Evolutionary conservation across 2,888 invertebrate genomes (phyloP), one percentile per base, ranked within the genome.

Genomic region (Hypolimnas misippus): DNA sequence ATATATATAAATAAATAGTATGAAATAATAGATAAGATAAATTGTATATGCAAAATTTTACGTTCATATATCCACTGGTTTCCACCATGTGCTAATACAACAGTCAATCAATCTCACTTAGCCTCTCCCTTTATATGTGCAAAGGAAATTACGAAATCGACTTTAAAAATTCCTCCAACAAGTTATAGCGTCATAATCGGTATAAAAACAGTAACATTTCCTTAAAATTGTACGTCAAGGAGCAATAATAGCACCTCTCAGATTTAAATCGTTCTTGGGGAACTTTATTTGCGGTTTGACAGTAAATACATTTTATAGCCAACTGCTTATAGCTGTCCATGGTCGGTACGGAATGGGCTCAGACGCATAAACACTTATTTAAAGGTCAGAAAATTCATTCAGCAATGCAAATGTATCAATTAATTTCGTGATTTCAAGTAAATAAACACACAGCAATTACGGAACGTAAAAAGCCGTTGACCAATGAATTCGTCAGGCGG

Each of bases 401-500:
- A 63, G 51, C 25, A 40, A 57, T 54, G 62, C 54, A 57, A 50
- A 56, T 60, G 57, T 63, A 63, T 68, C 62, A 67, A 65, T 70
- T 69, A 70, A 70, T 73, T 73, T 76, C 59, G 72, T 72, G 70
- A 73, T 73, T 70, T 71, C 78, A 82, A 65, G 64, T 68, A 81
- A 83, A 81, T 86, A 87, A 88, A 87, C 67, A 66, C 84, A 83
- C 83, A 83, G 87, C 84, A 91, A 91, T 92, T 91, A 91, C 82
- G 67, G 79, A 71, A 78, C 74, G 84, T 80, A 91, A 92, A 90
- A 91, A 91, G 81, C 90, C 87, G 90, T 90, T 86, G 89, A 70
- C 89, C 91, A 89, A 92, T 92, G 91, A 91, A 91, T 90, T 92
- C 91, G 92, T 92, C 92, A 91, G 90, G 83, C 90, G 90, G 90